Evolutionary conservation across 2,113 vertebrate genomes (phyloP).

Genomic region (Bambusicola thoracicus): DNA sequence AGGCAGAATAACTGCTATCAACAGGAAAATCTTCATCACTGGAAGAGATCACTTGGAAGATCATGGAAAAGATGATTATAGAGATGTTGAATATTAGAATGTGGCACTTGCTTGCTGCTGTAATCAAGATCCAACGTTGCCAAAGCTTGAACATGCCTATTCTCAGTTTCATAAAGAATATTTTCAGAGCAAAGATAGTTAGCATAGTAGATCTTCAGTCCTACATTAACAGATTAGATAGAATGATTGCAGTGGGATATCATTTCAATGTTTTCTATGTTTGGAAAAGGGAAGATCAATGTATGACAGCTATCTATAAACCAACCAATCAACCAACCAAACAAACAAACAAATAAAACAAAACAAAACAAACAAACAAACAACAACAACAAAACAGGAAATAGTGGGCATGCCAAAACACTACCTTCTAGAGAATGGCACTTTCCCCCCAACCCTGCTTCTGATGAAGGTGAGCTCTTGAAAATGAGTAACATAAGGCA

Average conservation of each 20-base stretch:
- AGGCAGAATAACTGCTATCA: background rate
- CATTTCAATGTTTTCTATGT: background rate
- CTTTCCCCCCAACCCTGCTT: background rate
- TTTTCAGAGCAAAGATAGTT: background rate
- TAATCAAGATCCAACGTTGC: background rate
- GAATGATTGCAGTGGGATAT: background rate
- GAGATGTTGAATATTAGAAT: background rate
- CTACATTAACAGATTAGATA: background rate
- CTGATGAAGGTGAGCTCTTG: background rate
- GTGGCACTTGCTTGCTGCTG: background rate
- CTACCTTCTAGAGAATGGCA: background rate
- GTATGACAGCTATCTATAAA: background rate
- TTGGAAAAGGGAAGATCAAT: background rate
- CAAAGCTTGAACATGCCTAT: background rate
- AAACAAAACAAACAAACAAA: background rate
- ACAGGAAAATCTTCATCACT: background rate
- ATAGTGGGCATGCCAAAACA: background rate
- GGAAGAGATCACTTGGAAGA: background rate
- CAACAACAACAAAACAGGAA: background rate
- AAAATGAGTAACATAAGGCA: background rate
- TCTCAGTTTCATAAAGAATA: background rate
- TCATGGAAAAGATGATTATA: background rate
- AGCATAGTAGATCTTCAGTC: background rate
- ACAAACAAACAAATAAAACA: background rate
- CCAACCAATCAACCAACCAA: too few species aligned